Evolutionary conservation across 1,140 invertebrate genomes (phyloP).

Genomic region (Drosophila ironensis): DNA sequence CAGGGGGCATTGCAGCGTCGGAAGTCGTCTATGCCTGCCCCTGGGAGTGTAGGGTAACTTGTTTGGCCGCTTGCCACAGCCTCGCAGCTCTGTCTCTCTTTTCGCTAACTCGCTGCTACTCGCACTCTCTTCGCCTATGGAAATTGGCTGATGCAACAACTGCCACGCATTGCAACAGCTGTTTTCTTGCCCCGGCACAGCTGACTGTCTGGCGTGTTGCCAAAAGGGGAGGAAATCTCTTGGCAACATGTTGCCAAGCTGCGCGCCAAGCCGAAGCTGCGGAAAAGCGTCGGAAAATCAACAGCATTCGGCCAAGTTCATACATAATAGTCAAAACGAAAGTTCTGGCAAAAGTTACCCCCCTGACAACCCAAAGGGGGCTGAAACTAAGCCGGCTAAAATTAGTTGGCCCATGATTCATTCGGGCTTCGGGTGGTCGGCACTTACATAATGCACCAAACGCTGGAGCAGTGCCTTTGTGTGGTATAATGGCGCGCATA

Average conservation of each 20-base stretch:
- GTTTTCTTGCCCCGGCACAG: conserved; percentile 23
- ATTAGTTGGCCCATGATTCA: conserved; percentile 22
- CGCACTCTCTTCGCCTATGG: conserved; percentile 10
- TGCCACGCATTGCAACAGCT: conserved; percentile 58
- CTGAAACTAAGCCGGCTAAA: conserved; percentile 6
- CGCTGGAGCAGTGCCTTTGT: not conserved
- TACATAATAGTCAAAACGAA: conserved; percentile 8
- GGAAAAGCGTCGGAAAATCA: not conserved
- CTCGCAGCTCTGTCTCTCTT: conserved; percentile 30
- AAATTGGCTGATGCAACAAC: conserved; percentile 71
- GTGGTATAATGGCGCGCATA: not conserved
- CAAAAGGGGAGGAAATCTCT: conserved; percentile 5
- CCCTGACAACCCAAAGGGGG: not conserved
- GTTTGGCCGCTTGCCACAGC: conserved; percentile 16
- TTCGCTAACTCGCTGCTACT: conserved; percentile 21
- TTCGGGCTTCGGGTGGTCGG: conserved; percentile 2
- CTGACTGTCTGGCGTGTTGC: conserved; percentile 36
- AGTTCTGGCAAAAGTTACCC: conserved; percentile 10
- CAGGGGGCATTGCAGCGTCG: not conserved
- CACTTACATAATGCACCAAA: conserved; percentile 16
- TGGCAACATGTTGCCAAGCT: conserved; percentile 26
- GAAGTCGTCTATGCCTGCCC: not conserved
- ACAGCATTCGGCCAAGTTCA: conserved; percentile 6
- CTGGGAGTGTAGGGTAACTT: conserved; percentile 10
- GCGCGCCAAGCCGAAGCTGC: not conserved